Evolutionary conservation across 2,113 vertebrate genomes (phyloP).

Genomic region (Trogon melanurus): DNA sequence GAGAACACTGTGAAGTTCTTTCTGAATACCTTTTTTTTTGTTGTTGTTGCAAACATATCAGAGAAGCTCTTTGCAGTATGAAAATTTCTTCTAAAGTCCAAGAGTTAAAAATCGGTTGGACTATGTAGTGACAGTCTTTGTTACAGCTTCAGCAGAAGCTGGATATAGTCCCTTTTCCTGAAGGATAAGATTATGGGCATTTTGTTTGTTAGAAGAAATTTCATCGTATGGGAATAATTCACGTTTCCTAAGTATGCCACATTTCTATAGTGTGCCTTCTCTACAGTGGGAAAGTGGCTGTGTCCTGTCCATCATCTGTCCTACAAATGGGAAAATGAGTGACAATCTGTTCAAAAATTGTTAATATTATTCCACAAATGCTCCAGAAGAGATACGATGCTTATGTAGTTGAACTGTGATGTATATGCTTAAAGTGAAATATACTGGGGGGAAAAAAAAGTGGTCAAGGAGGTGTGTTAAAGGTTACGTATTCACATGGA

Average conservation of each 20-base stretch:
- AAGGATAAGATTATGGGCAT: background rate
- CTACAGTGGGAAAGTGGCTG: background rate
- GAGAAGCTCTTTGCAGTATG: background rate
- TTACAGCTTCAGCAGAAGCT: background rate
- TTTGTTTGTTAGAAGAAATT: background rate
- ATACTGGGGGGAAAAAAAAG: background rate
- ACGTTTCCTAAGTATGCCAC: background rate
- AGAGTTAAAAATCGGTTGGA: background rate
- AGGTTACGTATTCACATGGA: conserved; percentile 9
- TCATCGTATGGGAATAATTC: background rate
- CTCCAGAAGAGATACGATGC: background rate
- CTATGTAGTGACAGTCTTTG: background rate
- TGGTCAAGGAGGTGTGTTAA: background rate
- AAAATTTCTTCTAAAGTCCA: background rate
- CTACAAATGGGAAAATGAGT: background rate
- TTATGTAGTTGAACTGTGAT: background rate
- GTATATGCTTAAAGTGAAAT: background rate
- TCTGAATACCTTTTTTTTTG: background rate
- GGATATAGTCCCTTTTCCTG: background rate
- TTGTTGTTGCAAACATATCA: background rate
- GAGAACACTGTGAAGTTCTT: background rate
- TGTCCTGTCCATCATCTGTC: conserved; percentile 20
- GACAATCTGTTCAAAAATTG: conserved; percentile 13
- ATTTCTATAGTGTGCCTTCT: background rate
- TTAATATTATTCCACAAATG: background rate